A percentile compares a stretch with the other conserved stretches of the same genome.
Conservation (phyloP, 2,888 invertebrate genomes). For the Rhamnusium bicolor region DNA sequence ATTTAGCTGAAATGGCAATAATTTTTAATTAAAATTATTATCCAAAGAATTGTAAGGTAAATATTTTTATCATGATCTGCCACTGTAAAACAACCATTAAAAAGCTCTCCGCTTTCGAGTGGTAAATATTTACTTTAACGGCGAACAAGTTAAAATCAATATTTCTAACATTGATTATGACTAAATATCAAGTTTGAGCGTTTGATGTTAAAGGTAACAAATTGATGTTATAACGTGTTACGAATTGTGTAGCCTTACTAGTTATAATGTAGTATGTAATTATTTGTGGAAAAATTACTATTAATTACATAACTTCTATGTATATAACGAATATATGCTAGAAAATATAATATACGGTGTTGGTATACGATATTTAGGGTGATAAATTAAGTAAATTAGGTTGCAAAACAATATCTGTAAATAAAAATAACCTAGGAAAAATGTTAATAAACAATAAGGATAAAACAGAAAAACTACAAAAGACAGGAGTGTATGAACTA, state of each 20-base stretch:
- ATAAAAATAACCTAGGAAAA: too few species aligned
- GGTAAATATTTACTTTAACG: slow-evolving; percentile 51
- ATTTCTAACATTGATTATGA: slow-evolving; percentile 42
- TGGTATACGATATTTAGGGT: too few species aligned
- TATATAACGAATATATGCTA: too few species aligned
- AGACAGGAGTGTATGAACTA: too few species aligned
- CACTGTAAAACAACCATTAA: slow-evolving; percentile 7
- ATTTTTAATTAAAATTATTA: neutral
- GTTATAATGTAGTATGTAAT: neutral
- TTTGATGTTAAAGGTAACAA: neutral
- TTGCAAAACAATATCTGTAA: too few species aligned
- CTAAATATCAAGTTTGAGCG: slow-evolving; percentile 29
- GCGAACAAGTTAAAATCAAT: slow-evolving; percentile 44
- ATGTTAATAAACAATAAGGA: too few species aligned
- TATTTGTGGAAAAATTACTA: neutral
- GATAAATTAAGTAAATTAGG: too few species aligned
- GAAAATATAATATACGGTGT: too few species aligned
- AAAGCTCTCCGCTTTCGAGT: slow-evolving; percentile 44
- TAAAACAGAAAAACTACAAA: too few species aligned
- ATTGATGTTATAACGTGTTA: neutral
- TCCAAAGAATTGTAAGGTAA: neutral
- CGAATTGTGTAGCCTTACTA: neutral
- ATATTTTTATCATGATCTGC: slow-evolving; percentile 11
- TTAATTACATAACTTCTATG: neutral
- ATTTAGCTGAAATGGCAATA: neutral